Evolutionary conservation across 2,888 invertebrate genomes (phyloP).

Genomic region (Podabrus alpinus): DNA sequence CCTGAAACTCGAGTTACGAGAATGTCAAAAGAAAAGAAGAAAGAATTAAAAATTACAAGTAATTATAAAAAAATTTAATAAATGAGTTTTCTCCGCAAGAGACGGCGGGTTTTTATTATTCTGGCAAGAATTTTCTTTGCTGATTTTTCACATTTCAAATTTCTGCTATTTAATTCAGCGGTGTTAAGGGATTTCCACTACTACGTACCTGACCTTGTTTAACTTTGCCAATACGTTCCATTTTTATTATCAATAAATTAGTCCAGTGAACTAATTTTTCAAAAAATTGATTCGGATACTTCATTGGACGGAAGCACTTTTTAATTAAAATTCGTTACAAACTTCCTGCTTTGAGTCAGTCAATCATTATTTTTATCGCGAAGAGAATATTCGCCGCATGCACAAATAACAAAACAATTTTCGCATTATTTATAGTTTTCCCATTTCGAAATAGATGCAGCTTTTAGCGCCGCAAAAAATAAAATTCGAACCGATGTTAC

Average conservation of each 20-base stretch:
- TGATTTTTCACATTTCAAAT: background rate
- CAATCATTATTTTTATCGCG: background rate
- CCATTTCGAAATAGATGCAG: background rate
- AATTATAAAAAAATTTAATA: background rate
- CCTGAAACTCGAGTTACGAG: background rate
- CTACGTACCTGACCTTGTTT: background rate
- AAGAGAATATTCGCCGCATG: no score
- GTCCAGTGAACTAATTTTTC: background rate
- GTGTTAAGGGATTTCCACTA: background rate
- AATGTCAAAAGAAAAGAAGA: background rate
- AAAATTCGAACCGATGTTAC: background rate
- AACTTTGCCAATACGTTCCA: background rate
- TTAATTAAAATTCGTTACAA: background rate
- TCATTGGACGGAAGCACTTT: background rate
- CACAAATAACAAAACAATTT: background rate
- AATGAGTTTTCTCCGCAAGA: background rate
- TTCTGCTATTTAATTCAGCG: background rate
- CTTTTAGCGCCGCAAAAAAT: background rate
- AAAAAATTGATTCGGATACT: background rate
- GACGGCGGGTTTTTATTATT: background rate
- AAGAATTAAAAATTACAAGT: background rate
- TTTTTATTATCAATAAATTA: background rate
- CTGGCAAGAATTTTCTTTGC: background rate
- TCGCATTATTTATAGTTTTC: background rate
- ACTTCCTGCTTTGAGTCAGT: background rate